These are phyloP conservation scores for Cartodere bifasciata DNA, from an alignment of 2,888 invertebrate species.

Conservation along the genomic window DNA sequence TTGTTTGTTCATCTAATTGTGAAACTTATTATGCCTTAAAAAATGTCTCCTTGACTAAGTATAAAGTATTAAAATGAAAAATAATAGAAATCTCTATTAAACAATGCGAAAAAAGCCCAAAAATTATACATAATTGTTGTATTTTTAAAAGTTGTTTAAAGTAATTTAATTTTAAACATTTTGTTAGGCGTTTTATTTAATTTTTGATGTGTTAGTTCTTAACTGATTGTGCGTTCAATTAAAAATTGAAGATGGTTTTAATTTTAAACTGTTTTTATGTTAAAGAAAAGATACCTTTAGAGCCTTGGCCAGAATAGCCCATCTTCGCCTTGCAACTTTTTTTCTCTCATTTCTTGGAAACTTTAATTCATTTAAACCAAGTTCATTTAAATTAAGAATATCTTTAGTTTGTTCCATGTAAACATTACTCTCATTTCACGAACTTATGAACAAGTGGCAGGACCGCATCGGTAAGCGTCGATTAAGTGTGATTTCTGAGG, in stretches of 20 bases:
- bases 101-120: too few relatives aligned
- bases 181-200: too few relatives aligned
- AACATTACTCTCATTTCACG: slow-evolving; percentile 23
- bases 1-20: neutral
- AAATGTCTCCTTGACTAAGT: slow-evolving; percentile 1
- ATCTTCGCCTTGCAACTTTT: slow-evolving; percentile 50
- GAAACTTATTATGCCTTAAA: neutral
- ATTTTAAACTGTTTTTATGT: too few relatives aligned
- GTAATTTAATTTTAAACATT: too few relatives aligned
- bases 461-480: slow-evolving; percentile 17
- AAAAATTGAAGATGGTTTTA: too few relatives aligned
- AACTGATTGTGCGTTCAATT: too few relatives aligned
- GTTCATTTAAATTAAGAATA: slow-evolving; percentile 27
- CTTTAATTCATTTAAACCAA: slow-evolving; percentile 28
- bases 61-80: neutral
- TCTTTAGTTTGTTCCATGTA: slow-evolving; percentile 34
- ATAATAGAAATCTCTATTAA: neutral
- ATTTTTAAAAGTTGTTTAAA: too few relatives aligned
- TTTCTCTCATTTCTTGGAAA: slow-evolving; percentile 31
- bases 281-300: slow-evolving; percentile 32
- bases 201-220: too few relatives aligned
- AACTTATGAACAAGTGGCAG: slow-evolving; percentile 20
- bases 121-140: too few relatives aligned
- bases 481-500: too few relatives aligned
- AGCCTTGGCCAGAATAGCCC: slow-evolving; percentile 57